phyloP scores from a whole-genome alignment of 2,888 invertebrate species.

The Cataglyphis livida region DNA sequence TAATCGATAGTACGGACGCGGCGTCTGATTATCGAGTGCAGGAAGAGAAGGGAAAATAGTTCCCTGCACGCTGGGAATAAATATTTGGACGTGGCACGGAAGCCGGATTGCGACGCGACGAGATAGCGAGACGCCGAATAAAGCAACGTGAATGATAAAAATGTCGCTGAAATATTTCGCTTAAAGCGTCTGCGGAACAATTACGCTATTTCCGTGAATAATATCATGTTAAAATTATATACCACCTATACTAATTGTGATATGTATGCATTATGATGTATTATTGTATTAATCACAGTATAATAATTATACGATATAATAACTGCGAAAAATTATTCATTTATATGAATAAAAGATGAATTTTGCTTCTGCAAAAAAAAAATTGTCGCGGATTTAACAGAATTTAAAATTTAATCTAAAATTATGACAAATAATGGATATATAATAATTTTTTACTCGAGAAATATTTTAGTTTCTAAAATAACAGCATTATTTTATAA shows the following conservation, averaged over 20 bases:
- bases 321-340: neutral
- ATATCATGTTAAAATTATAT: neutral
- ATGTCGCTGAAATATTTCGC: neutral
- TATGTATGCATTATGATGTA: neutral
- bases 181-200: neutral
- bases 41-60: constrained; percentile 46
- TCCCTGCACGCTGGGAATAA: constrained; percentile 35
- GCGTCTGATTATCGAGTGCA: constrained; percentile 51
- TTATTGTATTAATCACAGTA: neutral
- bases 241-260: neutral
- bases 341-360: neutral
- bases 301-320: neutral
- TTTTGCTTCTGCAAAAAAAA: neutral
- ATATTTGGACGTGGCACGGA: constrained; percentile 36
- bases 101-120: constrained; percentile 2
- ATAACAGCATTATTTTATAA: neutral
- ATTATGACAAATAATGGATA: neutral
- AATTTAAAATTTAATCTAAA: neutral
- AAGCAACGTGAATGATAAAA: constrained; percentile 2
- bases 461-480: neutral
- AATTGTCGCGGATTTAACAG: neutral
- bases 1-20: constrained; percentile 70
- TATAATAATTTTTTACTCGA: neutral
- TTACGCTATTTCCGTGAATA: neutral
- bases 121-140: neutral